Base-by-base conservation (phyloP, 2,113 vertebrate genomes). In the Onychostruthus taczanowskii region DNA sequence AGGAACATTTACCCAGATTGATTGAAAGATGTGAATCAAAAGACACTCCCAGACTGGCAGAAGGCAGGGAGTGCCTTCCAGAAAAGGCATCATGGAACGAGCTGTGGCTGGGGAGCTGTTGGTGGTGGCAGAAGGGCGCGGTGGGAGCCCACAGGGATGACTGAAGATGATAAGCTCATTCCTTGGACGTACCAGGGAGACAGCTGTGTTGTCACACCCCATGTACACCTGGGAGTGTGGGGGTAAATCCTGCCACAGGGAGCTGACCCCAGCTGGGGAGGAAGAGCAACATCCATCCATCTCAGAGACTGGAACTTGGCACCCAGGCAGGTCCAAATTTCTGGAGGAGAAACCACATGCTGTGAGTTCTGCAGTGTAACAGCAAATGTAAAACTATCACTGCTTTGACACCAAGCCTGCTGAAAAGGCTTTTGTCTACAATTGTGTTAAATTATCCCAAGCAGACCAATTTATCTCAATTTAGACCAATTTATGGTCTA, bases 311-410 rank as follows among this genome's bases (percentile, higher is more conserved):
- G 55, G 59, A 84, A 89, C 70, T 67, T 47, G 89, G 78, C 93
- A 79, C 30, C 50, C 59, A 11, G 33, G 26, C 5, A 11, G 63
- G 56, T 87, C 82, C 96, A 96, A 87, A 91, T 94, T 94, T 95
- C 92, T 95, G 91, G 82, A 68, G 86, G 73, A 94, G 91, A 84
- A 96, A 62, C 31, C 94, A 74, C 73, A 46, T 7, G 1, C 86
- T 93, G 87, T 55, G 72, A 91, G 55, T 22, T 91, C 81, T n/a
- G 89, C 68, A 93, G 79, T 18, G 21, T 30, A 93, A 89, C 49
- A 59, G 81, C 88, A 94, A 96, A 95, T 84, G 69, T 86, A 95
- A 95, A 96, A 88, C 82, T 93, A 83, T 94, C 0, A 0, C n/a
- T 3, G 4, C 77, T 95, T 94, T 77, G 79, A 90, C 43, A 77